Evolutionary conservation across 2,888 invertebrate species (phyloP).

Genomic region (Quadroppia sp.): DNA sequence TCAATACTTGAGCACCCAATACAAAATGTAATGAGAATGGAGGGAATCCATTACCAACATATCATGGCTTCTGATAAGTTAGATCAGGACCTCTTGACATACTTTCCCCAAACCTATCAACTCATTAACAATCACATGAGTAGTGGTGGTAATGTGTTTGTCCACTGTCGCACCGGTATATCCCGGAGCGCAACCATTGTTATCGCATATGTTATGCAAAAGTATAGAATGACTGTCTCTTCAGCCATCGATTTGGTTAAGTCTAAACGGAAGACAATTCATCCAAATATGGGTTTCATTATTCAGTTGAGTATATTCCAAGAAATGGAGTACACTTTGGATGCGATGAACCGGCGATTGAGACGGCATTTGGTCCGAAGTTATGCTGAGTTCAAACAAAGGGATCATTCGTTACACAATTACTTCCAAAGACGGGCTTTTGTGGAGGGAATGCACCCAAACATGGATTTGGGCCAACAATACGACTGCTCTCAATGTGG

Average conservation of each 20-base stretch:
- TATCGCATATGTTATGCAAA: constrained; percentile 71
- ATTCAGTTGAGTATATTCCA: constrained; percentile 60
- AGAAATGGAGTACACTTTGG: background rate
- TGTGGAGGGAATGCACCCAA: background rate
- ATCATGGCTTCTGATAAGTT: no score
- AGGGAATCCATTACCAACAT: no score
- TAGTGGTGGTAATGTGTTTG: constrained; percentile 57
- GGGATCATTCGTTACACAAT: background rate
- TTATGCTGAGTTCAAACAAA: background rate
- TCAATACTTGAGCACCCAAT: no score
- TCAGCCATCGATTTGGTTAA: constrained; percentile 67
- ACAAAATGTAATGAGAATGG: no score
- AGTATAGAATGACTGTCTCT: constrained; percentile 55
- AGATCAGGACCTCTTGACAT: background rate
- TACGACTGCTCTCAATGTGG: background rate
- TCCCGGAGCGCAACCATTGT: constrained; percentile 75
- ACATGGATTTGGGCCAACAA: background rate
- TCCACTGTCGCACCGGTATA: constrained; percentile 90
- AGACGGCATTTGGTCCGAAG: background rate
- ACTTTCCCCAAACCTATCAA: background rate
- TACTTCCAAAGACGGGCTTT: background rate
- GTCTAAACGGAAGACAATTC: constrained; percentile 61
- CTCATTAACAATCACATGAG: background rate
- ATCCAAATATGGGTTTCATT: constrained; percentile 76
- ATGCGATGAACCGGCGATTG: background rate